Evolutionary conservation across 2,797 vertebrate genomes (phyloP), one percentile per base, ranked within the genome.

Genomic region (Pantherophis alleghaniensis): DNA sequence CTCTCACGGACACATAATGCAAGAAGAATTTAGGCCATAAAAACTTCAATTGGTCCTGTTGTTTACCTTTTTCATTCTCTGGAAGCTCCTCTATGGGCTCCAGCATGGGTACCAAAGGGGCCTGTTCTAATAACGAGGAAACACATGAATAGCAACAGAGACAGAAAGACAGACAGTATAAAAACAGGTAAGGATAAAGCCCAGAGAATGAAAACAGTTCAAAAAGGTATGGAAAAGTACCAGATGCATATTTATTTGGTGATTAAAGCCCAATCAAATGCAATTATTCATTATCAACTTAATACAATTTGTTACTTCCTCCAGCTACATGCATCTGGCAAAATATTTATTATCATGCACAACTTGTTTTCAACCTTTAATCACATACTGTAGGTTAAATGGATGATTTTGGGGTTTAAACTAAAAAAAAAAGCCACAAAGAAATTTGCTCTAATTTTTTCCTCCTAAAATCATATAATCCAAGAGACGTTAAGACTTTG

Each of bases 21-120:
- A 60, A 32, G 55, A 74, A 22, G 61, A 26, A 12, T 74, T 22
- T 88, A 88, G 89, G 89, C 47, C 90, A 86, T 61, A 94, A 55
- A 59, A 93, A 87, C 55, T 91, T 91, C 92, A 93, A 91, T 37
- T 37, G 89, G 95, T 94, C 86, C 93, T 94, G 91, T 89, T 26
- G 37, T 88, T 98, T 98, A 98, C 98, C 98, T 98, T 98, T 98
- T 95, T 98, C 98, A 95, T 98, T 98, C 96, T 98, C 98, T 97
- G 97, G 97, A 97, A 98, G 98, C 94, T 98, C 98, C 97, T 98
- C 97, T 97, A 98, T 98, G 87, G 98, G 97, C 91, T 98, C 98
- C 97, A 98, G 96, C 94, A 98, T 92, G 94, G 97, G 97, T 86
- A 97, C 96, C 32, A 97, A 95, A 94, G 96, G 97, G 93, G 96